Conservation (phyloP, 2,888 invertebrate genomes). For the Nymphalis urticae region DNA sequence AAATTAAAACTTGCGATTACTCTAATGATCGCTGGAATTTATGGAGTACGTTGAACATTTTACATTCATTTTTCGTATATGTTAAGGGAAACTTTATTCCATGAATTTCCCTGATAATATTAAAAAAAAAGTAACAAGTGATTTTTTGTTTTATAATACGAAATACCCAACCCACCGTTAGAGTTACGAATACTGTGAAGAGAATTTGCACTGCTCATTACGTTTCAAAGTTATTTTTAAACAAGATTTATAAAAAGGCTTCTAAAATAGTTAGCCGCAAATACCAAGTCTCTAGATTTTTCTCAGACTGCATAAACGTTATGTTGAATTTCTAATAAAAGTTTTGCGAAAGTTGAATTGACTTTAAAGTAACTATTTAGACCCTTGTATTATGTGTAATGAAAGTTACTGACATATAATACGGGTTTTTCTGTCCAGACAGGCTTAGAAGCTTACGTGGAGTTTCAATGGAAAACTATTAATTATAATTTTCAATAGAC, state of each 20-base stretch:
- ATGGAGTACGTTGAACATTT: background rate
- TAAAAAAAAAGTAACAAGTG: background rate
- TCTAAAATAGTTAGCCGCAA: slow-evolving; percentile 16
- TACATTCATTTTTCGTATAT: background rate
- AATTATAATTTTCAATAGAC: background rate
- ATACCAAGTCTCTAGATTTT: slow-evolving; percentile 13
- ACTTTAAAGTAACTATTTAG: slow-evolving; percentile 28
- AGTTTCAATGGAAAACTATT: background rate
- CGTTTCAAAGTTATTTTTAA: slow-evolving; percentile 18
- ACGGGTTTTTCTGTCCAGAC: background rate
- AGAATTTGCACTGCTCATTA: slow-evolving; percentile 25
- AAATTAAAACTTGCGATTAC: background rate
- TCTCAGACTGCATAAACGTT: slow-evolving; percentile 16
- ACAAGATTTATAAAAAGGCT: slow-evolving; percentile 15
- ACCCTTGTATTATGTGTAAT: slow-evolving; percentile 5
- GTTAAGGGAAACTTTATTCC: background rate
- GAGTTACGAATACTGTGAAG: background rate
- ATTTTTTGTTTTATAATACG: background rate
- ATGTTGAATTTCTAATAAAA: slow-evolving; percentile 28
- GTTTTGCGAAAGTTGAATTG: slow-evolving; percentile 27
- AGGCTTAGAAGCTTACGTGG: background rate
- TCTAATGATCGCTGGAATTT: background rate
- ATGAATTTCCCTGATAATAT: too few species aligned
- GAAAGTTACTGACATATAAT: slow-evolving; percentile 11
- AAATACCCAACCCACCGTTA: slow-evolving; percentile 3